Evolutionary conservation across 1,140 invertebrate genomes (phyloP), one percentile per base, ranked within the genome.

Genomic region (Orussus abietinus): DNA sequence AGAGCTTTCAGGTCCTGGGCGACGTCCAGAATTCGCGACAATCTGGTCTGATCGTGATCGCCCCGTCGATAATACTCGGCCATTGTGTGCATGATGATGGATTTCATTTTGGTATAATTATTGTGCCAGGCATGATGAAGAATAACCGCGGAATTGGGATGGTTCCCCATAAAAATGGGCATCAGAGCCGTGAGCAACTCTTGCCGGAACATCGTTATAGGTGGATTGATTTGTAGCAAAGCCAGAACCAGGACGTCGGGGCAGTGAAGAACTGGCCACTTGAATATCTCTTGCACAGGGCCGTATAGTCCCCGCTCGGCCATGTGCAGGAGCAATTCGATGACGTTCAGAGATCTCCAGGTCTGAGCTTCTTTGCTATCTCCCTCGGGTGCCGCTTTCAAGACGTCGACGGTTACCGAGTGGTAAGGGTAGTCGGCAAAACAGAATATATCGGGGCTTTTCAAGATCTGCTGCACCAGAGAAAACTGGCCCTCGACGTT

Each of bases 1-100:
- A 98, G 66, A 0, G 93, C 93, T 74, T 97, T 98, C 0, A 98
- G 73, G 74, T 98, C 96, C 70, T 99, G 96, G 2, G 96, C 95
- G 5, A 98, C 87, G 63, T 98, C 96, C 13, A 99, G 75, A 53
- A 99, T 98, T 17, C 95, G 75, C 0, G 94, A 93, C 2, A 99
- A 72, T 60, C 92, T 82, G 1, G 84, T 85, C 69, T 98, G 95
- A 72, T 98, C 95, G 57, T 88, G 84, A 49, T 96, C 92, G 17
- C 88, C 85, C 17, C 90, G 80, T 44, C 89, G 78, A 65, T 97
- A 98, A 92, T 93, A 98, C 39, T 98, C 94, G 2, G 91, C 90
- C 94, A 98, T 98, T 0, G 92, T 82, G 54, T 93, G 90, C 85
- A 97, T 96, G 20, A 97, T 88, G 29, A 94, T 84, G 3, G 86